A percentile compares a stretch with the other conserved stretches of the same genome.
Conservation (phyloP, 2,797 vertebrate species). For the Pipistrellus pygmaeus region DNA sequence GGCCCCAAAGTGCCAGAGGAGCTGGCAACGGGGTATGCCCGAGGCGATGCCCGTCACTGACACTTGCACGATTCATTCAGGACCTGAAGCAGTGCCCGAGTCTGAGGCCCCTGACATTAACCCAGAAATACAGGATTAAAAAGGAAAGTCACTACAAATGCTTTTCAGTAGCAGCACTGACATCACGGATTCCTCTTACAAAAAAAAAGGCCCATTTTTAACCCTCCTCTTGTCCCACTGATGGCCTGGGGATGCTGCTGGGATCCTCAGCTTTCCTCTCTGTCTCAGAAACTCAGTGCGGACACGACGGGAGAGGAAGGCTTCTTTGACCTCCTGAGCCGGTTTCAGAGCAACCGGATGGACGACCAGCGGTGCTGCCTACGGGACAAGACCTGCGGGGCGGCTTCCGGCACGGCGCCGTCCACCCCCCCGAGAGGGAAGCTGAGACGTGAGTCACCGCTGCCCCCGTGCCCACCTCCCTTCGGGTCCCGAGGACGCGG, state of each 20-base stretch:
- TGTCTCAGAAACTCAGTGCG: conserved; percentile 89
- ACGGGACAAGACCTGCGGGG: conserved; percentile 88
- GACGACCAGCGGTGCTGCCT: conserved; percentile 96
- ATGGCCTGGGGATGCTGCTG: neutral
- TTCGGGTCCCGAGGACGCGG: neutral
- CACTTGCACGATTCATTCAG: neutral
- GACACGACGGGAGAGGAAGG: conserved; percentile 94
- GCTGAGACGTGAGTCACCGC: conserved; percentile 90
- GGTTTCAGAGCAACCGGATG: conserved; percentile 99
- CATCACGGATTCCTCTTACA: neutral
- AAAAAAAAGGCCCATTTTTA: conserved; percentile 25
- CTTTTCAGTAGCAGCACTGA: conserved; percentile 11
- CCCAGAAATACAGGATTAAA: conserved; percentile 49
- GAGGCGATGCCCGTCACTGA: neutral
- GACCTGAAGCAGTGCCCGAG: neutral
- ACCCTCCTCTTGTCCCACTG: neutral
- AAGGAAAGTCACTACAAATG: conserved; percentile 29
- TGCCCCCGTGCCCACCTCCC: neutral
- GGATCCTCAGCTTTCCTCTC: conserved; percentile 41
- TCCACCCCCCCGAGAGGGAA: conserved; percentile 88
- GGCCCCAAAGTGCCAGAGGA: neutral
- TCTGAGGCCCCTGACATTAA: neutral
- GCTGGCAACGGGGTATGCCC: neutral
- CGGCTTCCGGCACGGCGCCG: conserved; percentile 81
- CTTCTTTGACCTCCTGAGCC: conserved; percentile 97